Base-by-base conservation (phyloP, 2,888 invertebrate species). In the Acleris emargana region DNA sequence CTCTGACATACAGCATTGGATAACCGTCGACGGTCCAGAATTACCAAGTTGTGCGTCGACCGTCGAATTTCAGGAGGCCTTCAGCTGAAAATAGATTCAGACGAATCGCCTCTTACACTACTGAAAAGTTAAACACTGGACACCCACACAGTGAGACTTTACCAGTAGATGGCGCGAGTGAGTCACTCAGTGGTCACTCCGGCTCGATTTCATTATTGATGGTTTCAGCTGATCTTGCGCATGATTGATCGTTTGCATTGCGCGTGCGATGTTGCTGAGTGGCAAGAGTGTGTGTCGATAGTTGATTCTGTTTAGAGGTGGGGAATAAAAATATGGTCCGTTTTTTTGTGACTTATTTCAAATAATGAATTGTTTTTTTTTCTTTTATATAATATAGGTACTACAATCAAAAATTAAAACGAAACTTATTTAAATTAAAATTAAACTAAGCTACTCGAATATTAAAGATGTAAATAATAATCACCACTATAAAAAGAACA, bases 141-240 rank as follows among this genome's bases (percentile, higher is more conserved):
- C 89, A 87, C 91, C 90, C 86, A 90, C 90, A 81, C 86, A 73
- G 80, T 86, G 87, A 88, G 85, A 86, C 88, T 89, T 91, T 90
- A 90, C 91, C 73, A 73, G 75, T 81, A 90, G 90, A 88, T 91
- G 91, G 91, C 90, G 91, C 87, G 88, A 87, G 69, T 91, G 89
- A 89, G 75, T 91, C 90, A 91, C 71, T 73, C 69, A 71, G 71
- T 76, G 74, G 70, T 71, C 70, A 71, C 71, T 73, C 70, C 18
- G 51, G 50, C 22, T 59, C 38, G 50, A 47, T 60, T 59, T 64
- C 59, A 50, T 52, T 22, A 52, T 32, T 45, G 57, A 58, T 61
- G 53, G 22, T 61, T 60, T 42, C 66, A 66, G 66, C 66, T 66
- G 64, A 55, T 60, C 55, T 28, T 5, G 38, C 13, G 45, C 13